Percentiles rank a stretch among this genome's conserved stretches.
These are phyloP conservation scores for Wiebesia pumilae DNA, from an alignment of 1,140 invertebrate species.

Conservation along the genomic window DNA sequence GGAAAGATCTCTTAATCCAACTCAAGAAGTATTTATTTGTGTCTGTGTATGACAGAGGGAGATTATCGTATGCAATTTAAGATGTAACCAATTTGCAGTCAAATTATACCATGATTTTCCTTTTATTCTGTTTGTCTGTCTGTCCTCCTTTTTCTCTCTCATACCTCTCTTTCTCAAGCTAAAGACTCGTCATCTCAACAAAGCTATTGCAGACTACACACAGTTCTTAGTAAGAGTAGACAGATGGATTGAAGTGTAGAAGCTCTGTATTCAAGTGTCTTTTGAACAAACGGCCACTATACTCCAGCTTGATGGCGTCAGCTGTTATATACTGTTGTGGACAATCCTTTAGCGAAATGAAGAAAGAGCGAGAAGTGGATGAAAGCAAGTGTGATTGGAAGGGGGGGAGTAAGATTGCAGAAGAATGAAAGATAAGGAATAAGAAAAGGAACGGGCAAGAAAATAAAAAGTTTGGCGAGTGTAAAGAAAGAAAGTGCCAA, in stretches of 20 bases:
- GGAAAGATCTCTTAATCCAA: neutral
- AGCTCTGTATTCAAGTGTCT: slow-evolving; percentile 65
- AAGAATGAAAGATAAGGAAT: neutral
- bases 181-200: neutral
- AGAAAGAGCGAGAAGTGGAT: neutral
- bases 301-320: slow-evolving; percentile 67
- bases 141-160: neutral
- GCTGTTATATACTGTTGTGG: slow-evolving; percentile 68
- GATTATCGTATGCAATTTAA: slow-evolving; percentile 20
- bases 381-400: neutral
- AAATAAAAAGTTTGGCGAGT: slow-evolving; percentile 27
- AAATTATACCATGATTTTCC: slow-evolving; percentile 16
- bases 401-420: neutral
- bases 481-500: neutral
- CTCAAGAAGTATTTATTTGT: slow-evolving; percentile 22
- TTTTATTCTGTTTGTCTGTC: neutral
- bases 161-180: neutral
- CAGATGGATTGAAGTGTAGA: slow-evolving; percentile 68
- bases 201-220: slow-evolving; percentile 28
- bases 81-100: slow-evolving; percentile 29
- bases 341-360: slow-evolving; percentile 55
- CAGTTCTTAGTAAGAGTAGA: slow-evolving; percentile 65
- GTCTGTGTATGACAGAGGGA: slow-evolving; percentile 17
- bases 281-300: slow-evolving; percentile 53
- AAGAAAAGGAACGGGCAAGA: neutral